Conservation (phyloP, 1,140 invertebrate genomes). For the Bathynomus jamesi region DNA sequence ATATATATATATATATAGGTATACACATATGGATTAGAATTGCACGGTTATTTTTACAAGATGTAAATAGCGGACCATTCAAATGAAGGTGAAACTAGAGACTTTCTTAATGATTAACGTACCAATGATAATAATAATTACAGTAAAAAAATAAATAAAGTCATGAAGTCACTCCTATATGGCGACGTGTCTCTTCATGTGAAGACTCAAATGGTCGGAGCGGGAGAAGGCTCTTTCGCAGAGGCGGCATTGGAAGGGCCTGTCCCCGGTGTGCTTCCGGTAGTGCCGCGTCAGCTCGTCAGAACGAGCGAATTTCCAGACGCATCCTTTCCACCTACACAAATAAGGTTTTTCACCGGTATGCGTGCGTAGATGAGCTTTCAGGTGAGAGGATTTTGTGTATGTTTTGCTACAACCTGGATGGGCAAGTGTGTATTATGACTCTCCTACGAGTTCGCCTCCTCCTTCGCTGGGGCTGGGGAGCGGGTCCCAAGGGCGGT, state of each 20-base stretch:
- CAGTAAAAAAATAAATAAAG: no score
- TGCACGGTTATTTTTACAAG: no score
- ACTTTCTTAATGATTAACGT: neutral
- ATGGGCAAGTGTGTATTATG: conserved; percentile 55
- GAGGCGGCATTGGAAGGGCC: conserved; percentile 53
- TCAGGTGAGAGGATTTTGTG: conserved; percentile 62
- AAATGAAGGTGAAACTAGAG: neutral
- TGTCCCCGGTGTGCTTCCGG: conserved; percentile 55
- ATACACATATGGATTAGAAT: no score
- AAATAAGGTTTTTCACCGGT: conserved; percentile 63
- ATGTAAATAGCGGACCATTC: no score
- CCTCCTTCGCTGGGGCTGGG: conserved; percentile 12
- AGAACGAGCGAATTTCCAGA: conserved; percentile 73
- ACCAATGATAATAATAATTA: neutral
- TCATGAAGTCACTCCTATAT: no score
- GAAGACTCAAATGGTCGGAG: conserved; percentile 57
- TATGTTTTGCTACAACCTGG: conserved; percentile 62
- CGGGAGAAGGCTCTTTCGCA: conserved; percentile 58
- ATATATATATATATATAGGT: no score
- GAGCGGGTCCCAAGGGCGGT: conserved; percentile 7
- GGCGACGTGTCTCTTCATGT: conserved; percentile 56
- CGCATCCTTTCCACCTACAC: conserved; percentile 71
- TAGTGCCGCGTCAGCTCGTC: conserved; percentile 68
- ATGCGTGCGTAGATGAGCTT: conserved; percentile 56
- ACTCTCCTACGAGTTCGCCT: conserved; percentile 18